Evolutionary conservation across 2,113 vertebrate genomes (phyloP), one percentile per base, ranked within the genome.

Genomic region (Labeo rohita): DNA sequence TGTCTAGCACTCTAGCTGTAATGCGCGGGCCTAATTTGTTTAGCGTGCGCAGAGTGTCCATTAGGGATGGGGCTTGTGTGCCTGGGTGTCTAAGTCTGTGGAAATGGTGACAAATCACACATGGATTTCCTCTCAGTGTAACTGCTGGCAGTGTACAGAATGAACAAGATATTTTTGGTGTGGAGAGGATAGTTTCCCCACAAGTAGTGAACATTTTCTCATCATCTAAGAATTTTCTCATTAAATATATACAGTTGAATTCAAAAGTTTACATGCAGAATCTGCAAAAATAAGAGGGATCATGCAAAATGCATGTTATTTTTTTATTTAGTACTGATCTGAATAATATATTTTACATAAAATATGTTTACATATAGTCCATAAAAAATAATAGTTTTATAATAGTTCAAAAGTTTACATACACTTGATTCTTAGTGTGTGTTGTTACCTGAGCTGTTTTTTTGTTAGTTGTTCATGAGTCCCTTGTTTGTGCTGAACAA

Each of bases 11-110:
- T 89, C 88, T 87, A 89, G 92, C 83, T 61, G 91, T 95, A 94
- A 94, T 95, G 92, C 80, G 43, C 52, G 63, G 91, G 91, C 90
- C 92, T 95, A 94, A 95, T 95, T 95, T 95, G 94, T 94, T 95
- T 95, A 95, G 94, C 90, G 90, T 91, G 90, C 92, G 87, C 90
- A 92, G 92, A 94, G 92, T 93, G 92, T 93, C 94, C 94, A 95
- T 95, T 95, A 95, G 93, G 63, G 85, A 81, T 80, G 90, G 89
- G 88, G 90, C 49, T 88, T 80, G 85, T 52, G 39, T 59, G 81
- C 85, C 85, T 50, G 81, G 84, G 68, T 88, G 90, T 89, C 90
- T 23, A 59, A 89, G 87, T 89, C 21, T 84, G 81, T 91, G 86
- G 90, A 92, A 93, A 94, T 87, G 81, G 93, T 94, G 94, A 95